These are phyloP conservation scores for Brassicogethes aeneus DNA, from an alignment of 2,888 invertebrate species.

Conservation along the genomic window DNA sequence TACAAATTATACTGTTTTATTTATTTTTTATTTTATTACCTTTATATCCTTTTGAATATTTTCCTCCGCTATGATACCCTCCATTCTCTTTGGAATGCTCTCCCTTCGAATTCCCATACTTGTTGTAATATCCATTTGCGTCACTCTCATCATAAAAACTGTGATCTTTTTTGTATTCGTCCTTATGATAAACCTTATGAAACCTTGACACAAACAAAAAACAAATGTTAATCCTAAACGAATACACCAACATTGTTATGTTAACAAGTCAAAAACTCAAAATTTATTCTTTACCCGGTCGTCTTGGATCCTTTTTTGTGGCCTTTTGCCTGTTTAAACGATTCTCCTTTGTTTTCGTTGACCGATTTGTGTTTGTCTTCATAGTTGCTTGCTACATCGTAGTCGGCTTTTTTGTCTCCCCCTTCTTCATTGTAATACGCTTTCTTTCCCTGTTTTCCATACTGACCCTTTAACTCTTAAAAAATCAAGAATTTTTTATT, in stretches of 20 bases:
- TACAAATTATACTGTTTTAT: too few species aligned
- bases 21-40: too few species aligned
- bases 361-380: conserved; percentile 47
- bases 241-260: too few species aligned
- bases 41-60: conserved; percentile 46
- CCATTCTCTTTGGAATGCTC: conserved; percentile 49
- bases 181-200: conserved; percentile 63
- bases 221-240: too few species aligned
- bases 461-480: conserved; percentile 46
- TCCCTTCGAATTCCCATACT: conserved; percentile 49
- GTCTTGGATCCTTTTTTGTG: conserved; percentile 62
- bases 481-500: too few species aligned
- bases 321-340: conserved; percentile 47
- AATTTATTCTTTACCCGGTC: too few species aligned
- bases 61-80: conserved; percentile 48
- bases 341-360: conserved; percentile 47
- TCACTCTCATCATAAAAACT: conserved; percentile 67
- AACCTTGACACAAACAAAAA: too few species aligned
- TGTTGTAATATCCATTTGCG: conserved; percentile 55
- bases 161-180: conserved; percentile 70
- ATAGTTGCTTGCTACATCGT: conserved; percentile 47
- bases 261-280: too few species aligned
- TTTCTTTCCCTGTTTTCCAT: conserved; percentile 46
- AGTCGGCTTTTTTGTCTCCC: conserved; percentile 47
- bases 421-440: conserved; percentile 46